A percentile compares a stretch with the other conserved stretches of the same genome.
phyloP scores from a whole-genome alignment of 2,888 invertebrate genomes.

The Cataglyphis altisquamis region DNA sequence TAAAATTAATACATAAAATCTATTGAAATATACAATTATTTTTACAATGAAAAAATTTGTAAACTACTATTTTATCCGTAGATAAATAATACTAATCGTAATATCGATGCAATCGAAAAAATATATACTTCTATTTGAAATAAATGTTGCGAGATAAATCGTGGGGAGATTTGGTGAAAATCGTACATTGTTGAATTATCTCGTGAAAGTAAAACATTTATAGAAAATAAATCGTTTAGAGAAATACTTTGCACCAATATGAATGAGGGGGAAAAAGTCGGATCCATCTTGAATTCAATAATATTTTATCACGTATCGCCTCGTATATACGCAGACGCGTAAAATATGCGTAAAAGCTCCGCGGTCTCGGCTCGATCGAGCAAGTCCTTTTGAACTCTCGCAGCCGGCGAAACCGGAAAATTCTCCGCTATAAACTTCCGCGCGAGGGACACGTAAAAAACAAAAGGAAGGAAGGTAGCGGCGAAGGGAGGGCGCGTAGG shows the following conservation, averaged over 20 bases:
- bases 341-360: conserved; percentile 5
- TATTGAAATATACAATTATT: not conserved
- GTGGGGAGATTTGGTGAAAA: not conserved
- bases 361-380: not conserved
- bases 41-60: not conserved
- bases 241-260: not conserved
- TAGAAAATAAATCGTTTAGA: not conserved
- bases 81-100: not conserved
- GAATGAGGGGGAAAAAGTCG: not conserved
- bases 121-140: not conserved
- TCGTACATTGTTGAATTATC: not conserved
- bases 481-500: conserved; percentile 62
- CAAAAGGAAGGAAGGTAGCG: conserved; percentile 58
- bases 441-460: conserved; percentile 12
- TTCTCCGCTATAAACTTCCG: conserved; percentile 27
- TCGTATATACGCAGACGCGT: not conserved
- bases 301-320: not conserved
- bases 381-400: not conserved
- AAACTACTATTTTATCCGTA: not conserved
- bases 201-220: not conserved
- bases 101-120: not conserved
- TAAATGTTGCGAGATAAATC: not conserved
- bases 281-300: not conserved
- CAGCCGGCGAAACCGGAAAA: conserved; percentile 29
- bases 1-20: conserved; percentile 4